Conservation (phyloP, 2,888 invertebrate genomes). For the Sussaba pulchella region DNA sequence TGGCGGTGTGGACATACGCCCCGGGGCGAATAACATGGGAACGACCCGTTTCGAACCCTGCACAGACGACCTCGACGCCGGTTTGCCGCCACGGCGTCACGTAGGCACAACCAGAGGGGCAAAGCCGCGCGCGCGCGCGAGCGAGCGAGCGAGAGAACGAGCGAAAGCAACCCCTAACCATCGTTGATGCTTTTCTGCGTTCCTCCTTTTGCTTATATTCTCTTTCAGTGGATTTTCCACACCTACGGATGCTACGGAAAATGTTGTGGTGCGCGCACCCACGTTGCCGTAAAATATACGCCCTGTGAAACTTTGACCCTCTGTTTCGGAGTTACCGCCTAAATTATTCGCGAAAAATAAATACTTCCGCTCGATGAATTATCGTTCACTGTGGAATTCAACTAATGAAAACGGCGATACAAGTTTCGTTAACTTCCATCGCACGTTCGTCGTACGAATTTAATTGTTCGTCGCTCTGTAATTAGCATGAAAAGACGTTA, state of each 20-base stretch:
- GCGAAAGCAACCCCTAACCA: not conserved
- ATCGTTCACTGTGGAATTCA: not conserved
- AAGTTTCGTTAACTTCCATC: too few species aligned
- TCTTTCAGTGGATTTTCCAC: conserved; percentile 10
- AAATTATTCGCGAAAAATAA: not conserved
- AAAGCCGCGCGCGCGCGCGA: conserved; percentile 18
- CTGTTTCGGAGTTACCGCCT: not conserved
- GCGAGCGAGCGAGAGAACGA: too few species aligned
- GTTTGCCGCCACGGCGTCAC: conserved; percentile 65
- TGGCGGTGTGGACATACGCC: conserved; percentile 61
- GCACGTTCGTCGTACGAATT: too few species aligned
- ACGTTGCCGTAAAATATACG: not conserved
- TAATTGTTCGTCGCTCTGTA: too few species aligned
- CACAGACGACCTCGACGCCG: conserved; percentile 65
- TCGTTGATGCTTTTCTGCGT: conserved; percentile 22
- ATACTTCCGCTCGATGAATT: not conserved
- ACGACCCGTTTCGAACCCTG: conserved; percentile 64
- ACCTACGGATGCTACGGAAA: conserved; percentile 27
- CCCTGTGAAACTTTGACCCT: not conserved
- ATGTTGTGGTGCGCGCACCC: not conserved
- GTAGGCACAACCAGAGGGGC: conserved; percentile 61
- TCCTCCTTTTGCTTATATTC: conserved; percentile 37
- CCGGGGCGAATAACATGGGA: conserved; percentile 55
- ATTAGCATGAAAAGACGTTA: too few species aligned
- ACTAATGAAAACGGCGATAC: too few species aligned